Conservation (phyloP, 2,113 vertebrate species). For the Furnarius figulus region DNA sequence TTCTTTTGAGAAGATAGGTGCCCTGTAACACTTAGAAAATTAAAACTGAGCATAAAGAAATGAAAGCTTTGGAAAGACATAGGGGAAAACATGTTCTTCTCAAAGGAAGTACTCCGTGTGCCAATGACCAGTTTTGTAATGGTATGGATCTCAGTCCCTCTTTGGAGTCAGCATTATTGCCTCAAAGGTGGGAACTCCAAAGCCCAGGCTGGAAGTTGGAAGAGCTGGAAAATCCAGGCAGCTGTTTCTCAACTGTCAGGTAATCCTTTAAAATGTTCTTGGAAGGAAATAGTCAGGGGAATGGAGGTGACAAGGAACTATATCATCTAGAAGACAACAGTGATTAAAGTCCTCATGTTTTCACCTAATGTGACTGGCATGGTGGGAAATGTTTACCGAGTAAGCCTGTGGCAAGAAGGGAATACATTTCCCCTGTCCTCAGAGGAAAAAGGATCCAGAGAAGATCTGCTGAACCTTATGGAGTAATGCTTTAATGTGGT, state of each 20-base stretch:
- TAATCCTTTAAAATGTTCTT: background rate
- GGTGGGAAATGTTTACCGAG: background rate
- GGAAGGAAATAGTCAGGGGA: background rate
- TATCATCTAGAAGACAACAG: background rate
- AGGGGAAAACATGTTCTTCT: background rate
- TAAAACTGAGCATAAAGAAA: background rate
- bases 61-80: background rate
- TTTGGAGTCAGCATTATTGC: background rate
- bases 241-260: background rate
- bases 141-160: background rate
- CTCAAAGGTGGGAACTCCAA: background rate
- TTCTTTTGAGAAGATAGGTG: background rate
- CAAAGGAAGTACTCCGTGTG: background rate
- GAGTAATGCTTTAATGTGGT: background rate
- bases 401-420: background rate
- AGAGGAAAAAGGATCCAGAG: background rate
- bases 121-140: background rate
- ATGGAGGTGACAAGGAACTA: background rate
- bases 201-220: background rate
- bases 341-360: background rate
- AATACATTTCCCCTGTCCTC: background rate
- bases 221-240: background rate
- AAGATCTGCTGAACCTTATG: conserved; percentile 17
- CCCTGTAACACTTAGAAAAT: background rate
- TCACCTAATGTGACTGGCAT: background rate